Evolutionary conservation across 2,797 vertebrate species (phyloP).

Genomic region (Gobionotothen gibberifrons): DNA sequence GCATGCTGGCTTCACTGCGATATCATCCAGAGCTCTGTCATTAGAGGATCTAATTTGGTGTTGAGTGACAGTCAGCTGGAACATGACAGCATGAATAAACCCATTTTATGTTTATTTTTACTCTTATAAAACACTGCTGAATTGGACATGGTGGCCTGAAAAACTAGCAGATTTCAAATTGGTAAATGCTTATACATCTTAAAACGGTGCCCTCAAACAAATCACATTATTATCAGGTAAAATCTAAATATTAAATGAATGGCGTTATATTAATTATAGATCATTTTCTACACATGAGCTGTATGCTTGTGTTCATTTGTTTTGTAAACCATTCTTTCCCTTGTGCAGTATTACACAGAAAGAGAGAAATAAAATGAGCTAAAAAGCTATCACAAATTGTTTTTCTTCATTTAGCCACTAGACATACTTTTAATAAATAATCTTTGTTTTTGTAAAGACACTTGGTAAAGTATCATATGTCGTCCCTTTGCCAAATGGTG

Average conservation of each 20-base stretch:
- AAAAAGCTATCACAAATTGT: slow-evolving; percentile 91
- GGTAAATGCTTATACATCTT: slow-evolving; percentile 26
- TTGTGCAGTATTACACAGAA: slow-evolving; percentile 75
- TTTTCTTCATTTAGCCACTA: slow-evolving; percentile 97
- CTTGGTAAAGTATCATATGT: slow-evolving; percentile 97
- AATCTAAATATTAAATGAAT: slow-evolving; percentile 31
- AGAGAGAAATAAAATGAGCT: slow-evolving; percentile 82
- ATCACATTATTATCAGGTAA: slow-evolving; percentile 24
- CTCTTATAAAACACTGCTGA: slow-evolving; percentile 23
- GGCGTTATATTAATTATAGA: slow-evolving; percentile 17
- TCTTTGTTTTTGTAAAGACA: slow-evolving; percentile 99
- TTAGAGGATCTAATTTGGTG: slow-evolving; percentile 70
- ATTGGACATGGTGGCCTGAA: slow-evolving; percentile 22
- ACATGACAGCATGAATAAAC: slow-evolving; percentile 53
- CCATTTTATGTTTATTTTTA: slow-evolving; percentile 31
- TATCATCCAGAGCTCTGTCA: slow-evolving; percentile 68
- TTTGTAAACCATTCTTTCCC: slow-evolving; percentile 88
- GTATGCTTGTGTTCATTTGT: slow-evolving; percentile 31
- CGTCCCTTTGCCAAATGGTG: slow-evolving; percentile 93
- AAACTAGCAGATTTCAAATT: background rate
- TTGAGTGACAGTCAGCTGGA: slow-evolving; percentile 69
- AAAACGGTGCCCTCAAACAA: slow-evolving; percentile 27
- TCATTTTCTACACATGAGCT: slow-evolving; percentile 32
- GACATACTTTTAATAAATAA: slow-evolving; percentile 99
- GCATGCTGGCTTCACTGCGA: slow-evolving; percentile 72